Evolutionary conservation across 1,140 invertebrate species (phyloP).

Genomic region (Scaptomyza hsui): DNA sequence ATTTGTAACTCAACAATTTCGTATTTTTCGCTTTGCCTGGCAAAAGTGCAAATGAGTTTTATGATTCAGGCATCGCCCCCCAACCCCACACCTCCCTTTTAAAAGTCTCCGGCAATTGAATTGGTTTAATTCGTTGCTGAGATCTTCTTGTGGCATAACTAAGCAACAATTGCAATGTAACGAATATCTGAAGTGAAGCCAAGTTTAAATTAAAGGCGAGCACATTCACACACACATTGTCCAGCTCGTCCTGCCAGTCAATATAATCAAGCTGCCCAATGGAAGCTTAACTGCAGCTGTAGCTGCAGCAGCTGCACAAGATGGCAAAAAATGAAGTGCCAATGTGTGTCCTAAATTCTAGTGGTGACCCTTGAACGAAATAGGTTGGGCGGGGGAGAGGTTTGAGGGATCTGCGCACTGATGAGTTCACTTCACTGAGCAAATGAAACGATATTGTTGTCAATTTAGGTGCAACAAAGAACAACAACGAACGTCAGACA

Average conservation of each 20-base stretch:
- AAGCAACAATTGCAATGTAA: conserved; percentile 49
- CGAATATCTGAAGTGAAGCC: conserved; percentile 14
- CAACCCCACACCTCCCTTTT: background rate
- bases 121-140: conserved; percentile 73
- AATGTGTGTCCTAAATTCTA: conserved; percentile 41
- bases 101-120: conserved; percentile 69
- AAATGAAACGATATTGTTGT: conserved; percentile 82
- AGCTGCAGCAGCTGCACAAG: conserved; percentile 11
- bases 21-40: conserved; percentile 47
- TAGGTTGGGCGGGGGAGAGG: background rate
- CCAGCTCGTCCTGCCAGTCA: conserved; percentile 45
- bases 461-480: conserved; percentile 82
- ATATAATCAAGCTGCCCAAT: conserved; percentile 73
- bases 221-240: conserved; percentile 39
- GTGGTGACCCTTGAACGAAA: background rate
- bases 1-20: conserved; percentile 64
- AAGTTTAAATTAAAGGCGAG: conserved; percentile 50
- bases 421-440: conserved; percentile 81
- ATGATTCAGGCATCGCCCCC: background rate
- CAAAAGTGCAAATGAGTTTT: conserved; percentile 68
- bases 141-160: conserved; percentile 29
- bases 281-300: conserved; percentile 18
- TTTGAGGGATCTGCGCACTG: conserved; percentile 54
- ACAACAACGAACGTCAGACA: conserved; percentile 59
- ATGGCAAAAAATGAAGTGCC: conserved; percentile 68